Evolutionary conservation across 2,113 vertebrate genomes (phyloP), one percentile per base, ranked within the genome.

Genomic region (Notiomystis cincta): DNA sequence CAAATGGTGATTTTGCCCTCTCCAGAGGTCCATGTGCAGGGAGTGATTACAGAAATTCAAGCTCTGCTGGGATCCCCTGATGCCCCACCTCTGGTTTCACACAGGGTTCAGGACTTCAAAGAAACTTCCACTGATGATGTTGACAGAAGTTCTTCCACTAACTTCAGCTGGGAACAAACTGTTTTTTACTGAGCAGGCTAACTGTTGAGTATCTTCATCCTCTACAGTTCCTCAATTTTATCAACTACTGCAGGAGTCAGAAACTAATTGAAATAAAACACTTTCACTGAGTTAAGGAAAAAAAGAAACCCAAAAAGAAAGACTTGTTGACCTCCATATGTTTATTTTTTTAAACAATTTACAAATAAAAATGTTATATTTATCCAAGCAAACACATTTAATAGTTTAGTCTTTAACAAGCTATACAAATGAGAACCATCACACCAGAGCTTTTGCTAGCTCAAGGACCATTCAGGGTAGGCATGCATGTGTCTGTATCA

Each of bases 291-390:
- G 44, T 73, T 66, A 66, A 89, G 48, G 79, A 24, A 27, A 96
- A 70, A 71, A 64, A 37, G 4, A 51, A 93, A 93, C 93, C 54
- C 21, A 90, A 96, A 70, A 91, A 95, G 58, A 92, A 97, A 96
- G 93, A 56, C 69, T 96, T 90, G 89, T 94, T 96, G 90, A 97
- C 89, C 82, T 97, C 92, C 77, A 65, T 91, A 80, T 71, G 94
- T 98, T 98, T 98, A 98, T 98, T 98, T 97, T 97, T 96, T 96
- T 71, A 81, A 96, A 95, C 97, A 96, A 97, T 97, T 96, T 98
- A 98, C 97, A 98, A 94, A 95, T 97, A 95, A 94, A 98, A 97
- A 96, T 73, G 92, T 97, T 97, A 91, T 97, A 97, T 95, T 96
- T 97, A 91, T 97, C 95, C 97, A 98, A 97, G 93, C 83, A 97